Evolutionary conservation across 2,113 vertebrate species (phyloP), one percentile per base, ranked within the genome.

Genomic region (Syngnathoides biaculeatus): DNA sequence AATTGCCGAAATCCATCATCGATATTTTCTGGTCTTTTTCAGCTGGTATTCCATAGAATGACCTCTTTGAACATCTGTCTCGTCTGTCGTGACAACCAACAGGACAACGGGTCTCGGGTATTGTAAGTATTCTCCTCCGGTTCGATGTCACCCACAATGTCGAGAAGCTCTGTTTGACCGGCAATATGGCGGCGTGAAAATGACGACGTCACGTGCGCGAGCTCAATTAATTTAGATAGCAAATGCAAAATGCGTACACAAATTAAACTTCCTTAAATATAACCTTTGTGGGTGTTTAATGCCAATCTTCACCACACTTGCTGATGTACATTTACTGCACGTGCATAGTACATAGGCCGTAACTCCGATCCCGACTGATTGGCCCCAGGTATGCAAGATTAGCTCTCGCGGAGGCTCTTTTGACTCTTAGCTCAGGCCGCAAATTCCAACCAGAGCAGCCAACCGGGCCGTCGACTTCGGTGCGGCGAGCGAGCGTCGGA

Each of bases 401-500:
- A 62, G 1, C 6, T 27, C 59, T 75, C 70, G 69, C 77, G 74
- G 6, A 35, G 68, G 39, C 69, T 43, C 65, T 69, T 71, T 74
- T 66, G 57, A 63, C 63, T 56, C 19, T 78, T 66, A 55, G 15
- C 53, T 10, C 2, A 65, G 60, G 69, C 69, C 61, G 69, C 48
- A 82, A 67, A 71, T 69, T 72, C 68, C 63, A 67, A 68, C 39
- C 55, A 60, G 75, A 43, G 73, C 64, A 55, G 78, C 66, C 3
- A 50, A 72, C 64, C 43, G 63, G 71, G 78, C 73, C 80, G 52
- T 45, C 3, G 20, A 52, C 48, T 52, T 52, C 48, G 22, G 52
- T 2, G 65, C 55, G 69, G 80, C 76, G 69, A 64, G 61, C 68
- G 68, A 74, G 84, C 67, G 74, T 86, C 83, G 78, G 72, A 87